Evolutionary conservation across 2,797 vertebrate species (phyloP), one percentile per base, ranked within the genome.

Genomic region (Pseudochirops corinnae): DNA sequence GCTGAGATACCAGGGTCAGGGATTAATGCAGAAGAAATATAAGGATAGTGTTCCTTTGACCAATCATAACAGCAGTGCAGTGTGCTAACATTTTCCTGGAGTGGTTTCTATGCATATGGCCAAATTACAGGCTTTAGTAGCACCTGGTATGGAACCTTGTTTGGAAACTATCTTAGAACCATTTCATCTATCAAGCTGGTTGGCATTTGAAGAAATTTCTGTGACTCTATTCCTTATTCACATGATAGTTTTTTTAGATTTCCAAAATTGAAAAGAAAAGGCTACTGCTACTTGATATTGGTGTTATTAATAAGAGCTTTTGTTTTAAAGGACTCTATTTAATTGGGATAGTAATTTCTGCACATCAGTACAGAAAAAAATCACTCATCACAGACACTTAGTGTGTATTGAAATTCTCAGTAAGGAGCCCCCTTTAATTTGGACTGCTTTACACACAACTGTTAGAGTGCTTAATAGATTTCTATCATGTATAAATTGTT

Each of bases 1-100:
- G 98, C 98, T n/a, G 95, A 98, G 99, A 98, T 98, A 96, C 97
- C 93, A 53, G 97, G 98, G 98, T 98, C 98, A 98, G 98, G 98
- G 98, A 99, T 99, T 98, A 99, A 98, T 96, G 97, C 96, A 90
- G 90, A 95, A 98, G 98, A 97, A 97, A 90, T 46, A 94, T 97
- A 97, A 97, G 98, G 97, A 97, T 92, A 28, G 98, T 96, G 96
- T 97, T 98, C 96, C 95, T 96, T 93, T 94, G 95, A 97, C 92
- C 97, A 94, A 14, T 96, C 94, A 7, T 94, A 56, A 96, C 57
- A 1, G 95, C 16, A 62, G 4, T 53, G 93, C 29, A 0, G 92
- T 6, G 7, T 33, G 55, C 29, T 4, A 24, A 46, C 56, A 0
- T 50, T 46, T 93, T 93, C 95, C 93, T 95, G 56, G 14, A 53